Percentiles rank a stretch among this genome's conserved stretches.
phyloP scores from a whole-genome alignment of 2,113 vertebrate species.

The Eulemur rufifrons region DNA sequence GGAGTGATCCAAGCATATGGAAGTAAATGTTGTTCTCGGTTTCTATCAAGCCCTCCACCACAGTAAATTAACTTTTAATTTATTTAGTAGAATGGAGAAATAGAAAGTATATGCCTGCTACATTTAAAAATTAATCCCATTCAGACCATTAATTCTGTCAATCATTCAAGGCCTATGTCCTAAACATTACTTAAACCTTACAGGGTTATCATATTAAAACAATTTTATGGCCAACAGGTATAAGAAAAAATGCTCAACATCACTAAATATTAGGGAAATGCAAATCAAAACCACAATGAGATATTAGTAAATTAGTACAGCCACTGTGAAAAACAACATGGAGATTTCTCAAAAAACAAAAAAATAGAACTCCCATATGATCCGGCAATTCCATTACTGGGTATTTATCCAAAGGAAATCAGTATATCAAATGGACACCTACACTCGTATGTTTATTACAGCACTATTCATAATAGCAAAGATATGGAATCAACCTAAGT shows the following conservation, averaged over 20 bases:
- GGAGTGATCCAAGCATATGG: neutral
- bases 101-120: neutral
- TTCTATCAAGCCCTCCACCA: neutral
- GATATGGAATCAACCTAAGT: neutral
- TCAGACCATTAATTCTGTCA: neutral
- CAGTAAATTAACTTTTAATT: neutral
- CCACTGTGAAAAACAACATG: neutral
- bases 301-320: neutral
- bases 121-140: constrained; percentile 14
- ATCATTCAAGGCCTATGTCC: neutral
- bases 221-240: neutral
- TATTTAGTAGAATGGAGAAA: neutral
- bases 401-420: neutral
- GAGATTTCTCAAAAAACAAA: neutral
- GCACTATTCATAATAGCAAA: neutral
- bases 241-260: neutral
- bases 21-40: neutral
- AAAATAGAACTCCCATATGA: neutral
- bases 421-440: neutral
- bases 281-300: neutral
- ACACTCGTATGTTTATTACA: neutral
- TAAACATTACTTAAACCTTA: neutral
- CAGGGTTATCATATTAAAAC: neutral
- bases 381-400: neutral
- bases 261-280: neutral